Evolutionary conservation across 2,888 invertebrate genomes (phyloP), one percentile per base, ranked within the genome.

Genomic region (Malthinus seriepunctatus): DNA sequence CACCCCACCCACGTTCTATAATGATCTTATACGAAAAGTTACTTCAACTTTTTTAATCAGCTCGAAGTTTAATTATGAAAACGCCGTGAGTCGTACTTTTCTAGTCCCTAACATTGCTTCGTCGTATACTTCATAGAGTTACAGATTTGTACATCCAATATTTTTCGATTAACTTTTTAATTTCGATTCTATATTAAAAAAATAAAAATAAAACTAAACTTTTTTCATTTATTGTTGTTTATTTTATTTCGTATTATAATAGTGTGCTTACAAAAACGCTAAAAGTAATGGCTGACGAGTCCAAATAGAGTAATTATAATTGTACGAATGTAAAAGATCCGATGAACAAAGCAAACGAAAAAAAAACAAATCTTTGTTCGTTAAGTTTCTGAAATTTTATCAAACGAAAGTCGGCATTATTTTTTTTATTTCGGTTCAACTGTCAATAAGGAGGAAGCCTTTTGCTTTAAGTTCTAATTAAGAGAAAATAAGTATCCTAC

Each of bases 21-120:
- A 72, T 72, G 71, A 72, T 72, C 72, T 71, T 71, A 70, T 69
- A 68, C 66, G 65, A 67, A 70, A 72, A 71, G 71, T 72, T 71
- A 68, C 70, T 71, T 69, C 67, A 72, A 72, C 71, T 72, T 72
- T 72, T 72, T 72, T 72, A 72, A 72, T 72, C 72, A 72, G 71
- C 67, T 65, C 67, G 56, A 68, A 71, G 70, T 71, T 72, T 72
- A 72, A 72, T 72, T 71, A 72, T 71, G 68, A 71, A 66, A 69
- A 70, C 67, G 66, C 66, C 65, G 63, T 62, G 60, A 65, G 65
- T 67, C 62, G 56, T 52, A 53, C 59, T 56, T 57, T 56, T 54
- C 48, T 53, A 56, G 54, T 62, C 44, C 53, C 55, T 47, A 45
- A 39, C 56, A 56, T 52, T 44, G 46, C 60, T 53, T 51, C 51